phyloP scores from a whole-genome alignment of 2,797 vertebrate species.

The Semaprochilodus insignis region DNA sequence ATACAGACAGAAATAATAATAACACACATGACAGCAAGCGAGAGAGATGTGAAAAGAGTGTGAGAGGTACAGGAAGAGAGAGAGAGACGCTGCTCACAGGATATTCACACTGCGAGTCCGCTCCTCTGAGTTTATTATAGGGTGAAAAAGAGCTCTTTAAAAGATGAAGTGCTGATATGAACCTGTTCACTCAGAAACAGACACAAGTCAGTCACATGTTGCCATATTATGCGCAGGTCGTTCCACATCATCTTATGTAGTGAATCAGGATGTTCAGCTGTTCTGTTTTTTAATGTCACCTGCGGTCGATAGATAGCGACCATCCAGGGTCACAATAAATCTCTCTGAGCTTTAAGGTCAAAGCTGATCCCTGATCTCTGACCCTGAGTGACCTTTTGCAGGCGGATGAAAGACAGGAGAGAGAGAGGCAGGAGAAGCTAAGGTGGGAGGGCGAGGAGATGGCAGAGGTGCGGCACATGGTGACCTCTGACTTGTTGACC shows the following conservation, averaged over 20 bases:
- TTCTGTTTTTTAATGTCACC: not conserved
- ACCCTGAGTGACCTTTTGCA: slow-evolving; percentile 48
- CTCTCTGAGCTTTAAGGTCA: slow-evolving; percentile 41
- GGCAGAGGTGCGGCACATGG: slow-evolving; percentile 70
- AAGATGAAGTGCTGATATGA: not conserved
- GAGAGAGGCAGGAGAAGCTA: slow-evolving; percentile 62
- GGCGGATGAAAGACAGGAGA: slow-evolving; percentile 70
- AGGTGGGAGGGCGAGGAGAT: slow-evolving; percentile 67
- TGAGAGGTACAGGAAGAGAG: not conserved
- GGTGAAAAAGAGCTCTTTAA: not conserved
- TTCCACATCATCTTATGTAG: not conserved
- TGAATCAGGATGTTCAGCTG: not conserved
- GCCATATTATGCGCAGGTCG: not conserved
- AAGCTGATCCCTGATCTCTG: slow-evolving; percentile 30
- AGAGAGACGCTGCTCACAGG: not conserved
- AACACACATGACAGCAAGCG: too few relatives aligned
- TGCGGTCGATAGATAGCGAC: not conserved
- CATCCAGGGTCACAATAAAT: slow-evolving; percentile 46
- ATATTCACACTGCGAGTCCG: not conserved
- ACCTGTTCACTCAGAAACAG: not conserved
- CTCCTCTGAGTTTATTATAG: not conserved
- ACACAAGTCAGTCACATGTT: not conserved
- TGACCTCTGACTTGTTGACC: slow-evolving; percentile 81
- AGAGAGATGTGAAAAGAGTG: too few relatives aligned
- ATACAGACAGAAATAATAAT: too few relatives aligned